Percentiles rank a stretch among this genome's conserved stretches.
Conservation (phyloP, 2,113 vertebrate species). For the Eublepharis macularius region DNA sequence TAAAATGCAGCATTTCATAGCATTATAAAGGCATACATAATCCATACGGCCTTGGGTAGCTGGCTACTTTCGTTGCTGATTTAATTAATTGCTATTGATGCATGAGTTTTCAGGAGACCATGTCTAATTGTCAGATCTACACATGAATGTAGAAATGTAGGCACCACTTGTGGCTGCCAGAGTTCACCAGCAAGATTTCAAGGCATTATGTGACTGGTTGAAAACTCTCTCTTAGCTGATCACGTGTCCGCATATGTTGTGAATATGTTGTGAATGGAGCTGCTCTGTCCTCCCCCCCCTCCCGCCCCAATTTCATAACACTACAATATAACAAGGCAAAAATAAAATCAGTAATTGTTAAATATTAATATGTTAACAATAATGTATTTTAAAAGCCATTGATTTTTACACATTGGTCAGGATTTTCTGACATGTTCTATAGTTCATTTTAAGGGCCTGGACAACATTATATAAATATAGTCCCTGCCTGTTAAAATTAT, state of each 20-base stretch:
- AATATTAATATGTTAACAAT: background rate
- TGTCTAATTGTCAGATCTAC: background rate
- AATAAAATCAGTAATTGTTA: background rate
- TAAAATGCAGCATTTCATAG: slow-evolving; percentile 17
- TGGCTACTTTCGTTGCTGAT: background rate
- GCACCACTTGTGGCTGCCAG: background rate
- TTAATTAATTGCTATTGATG: slow-evolving; percentile 13
- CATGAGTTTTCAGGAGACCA: background rate
- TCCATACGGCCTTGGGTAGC: slow-evolving; percentile 1
- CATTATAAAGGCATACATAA: slow-evolving; percentile 14
- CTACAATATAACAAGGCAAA: background rate
- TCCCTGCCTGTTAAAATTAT: too few relatives aligned
- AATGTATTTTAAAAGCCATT: background rate
- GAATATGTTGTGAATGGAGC: background rate
- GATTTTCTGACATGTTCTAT: background rate
- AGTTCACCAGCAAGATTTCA: background rate
- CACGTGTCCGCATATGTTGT: background rate
- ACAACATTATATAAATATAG: background rate
- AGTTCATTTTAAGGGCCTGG: background rate
- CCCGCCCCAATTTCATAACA: background rate
- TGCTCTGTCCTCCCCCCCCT: background rate
- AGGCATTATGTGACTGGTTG: background rate
- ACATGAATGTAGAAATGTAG: background rate
- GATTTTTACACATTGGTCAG: background rate
- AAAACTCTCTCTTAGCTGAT: background rate